phyloP scores from a whole-genome alignment of 1,140 invertebrate genomes.

The Drosophila truncata region DNA sequence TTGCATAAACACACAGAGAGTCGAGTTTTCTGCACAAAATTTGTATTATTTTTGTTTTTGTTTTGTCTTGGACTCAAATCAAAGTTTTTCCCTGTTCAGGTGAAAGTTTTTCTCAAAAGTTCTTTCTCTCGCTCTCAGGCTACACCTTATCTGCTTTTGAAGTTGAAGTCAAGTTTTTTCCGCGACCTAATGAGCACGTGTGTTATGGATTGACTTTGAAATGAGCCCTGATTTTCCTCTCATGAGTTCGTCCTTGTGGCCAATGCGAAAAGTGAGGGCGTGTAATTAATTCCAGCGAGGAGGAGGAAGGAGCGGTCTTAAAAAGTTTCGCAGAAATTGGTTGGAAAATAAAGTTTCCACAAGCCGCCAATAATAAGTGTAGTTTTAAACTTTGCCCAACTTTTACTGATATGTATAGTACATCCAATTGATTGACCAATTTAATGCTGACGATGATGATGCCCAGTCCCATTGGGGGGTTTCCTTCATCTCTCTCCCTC shows the following conservation, averaged over 20 bases:
- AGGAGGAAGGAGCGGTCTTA: not conserved
- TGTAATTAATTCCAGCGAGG: slow-evolving; percentile 21
- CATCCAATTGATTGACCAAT: slow-evolving; percentile 10
- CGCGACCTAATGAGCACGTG: slow-evolving; percentile 55
- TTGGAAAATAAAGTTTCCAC: slow-evolving; percentile 12
- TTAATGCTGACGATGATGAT: slow-evolving; percentile 8
- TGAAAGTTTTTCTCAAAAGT: slow-evolving; percentile 59
- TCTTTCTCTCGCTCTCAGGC: not conserved
- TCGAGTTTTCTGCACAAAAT: slow-evolving; percentile 13
- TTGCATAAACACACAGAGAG: slow-evolving; percentile 56
- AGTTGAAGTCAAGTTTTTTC: slow-evolving; percentile 45
- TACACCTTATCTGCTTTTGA: slow-evolving; percentile 69
- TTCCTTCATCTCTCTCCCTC: not conserved
- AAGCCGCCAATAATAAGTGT: slow-evolving; percentile 19
- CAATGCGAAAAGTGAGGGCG: slow-evolving; percentile 10
- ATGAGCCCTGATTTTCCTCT: slow-evolving; percentile 36
- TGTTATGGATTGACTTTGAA: slow-evolving; percentile 45
- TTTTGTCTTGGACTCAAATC: slow-evolving; percentile 32
- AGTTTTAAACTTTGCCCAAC: slow-evolving; percentile 22
- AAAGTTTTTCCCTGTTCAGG: slow-evolving; percentile 45
- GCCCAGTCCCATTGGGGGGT: not conserved
- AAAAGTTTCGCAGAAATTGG: slow-evolving; percentile 15
- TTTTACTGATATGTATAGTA: slow-evolving; percentile 3
- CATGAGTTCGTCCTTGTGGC: slow-evolving; percentile 34
- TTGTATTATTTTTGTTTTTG: slow-evolving; percentile 8